Conservation (phyloP, 1,140 invertebrate genomes). For the Papilio glaucus region DNA sequence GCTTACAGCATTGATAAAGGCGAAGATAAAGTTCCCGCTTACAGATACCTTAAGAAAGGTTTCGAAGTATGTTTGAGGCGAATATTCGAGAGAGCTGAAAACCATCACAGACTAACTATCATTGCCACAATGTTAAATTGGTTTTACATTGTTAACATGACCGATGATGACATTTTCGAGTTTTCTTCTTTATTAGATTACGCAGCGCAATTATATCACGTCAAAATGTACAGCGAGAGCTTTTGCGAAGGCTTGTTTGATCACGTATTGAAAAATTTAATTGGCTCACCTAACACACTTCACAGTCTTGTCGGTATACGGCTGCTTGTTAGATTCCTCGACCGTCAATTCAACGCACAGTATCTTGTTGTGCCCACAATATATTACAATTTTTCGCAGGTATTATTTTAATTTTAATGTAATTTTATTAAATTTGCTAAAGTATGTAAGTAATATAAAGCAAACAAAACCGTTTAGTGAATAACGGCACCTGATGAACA, state of each 20-base stretch:
- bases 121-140: slow-evolving; percentile 62
- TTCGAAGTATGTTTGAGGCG: slow-evolving; percentile 68
- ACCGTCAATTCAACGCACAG: slow-evolving; percentile 79
- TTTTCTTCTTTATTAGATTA: slow-evolving; percentile 82
- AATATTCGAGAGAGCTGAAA: slow-evolving; percentile 69
- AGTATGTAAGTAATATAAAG: not conserved
- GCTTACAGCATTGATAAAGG: slow-evolving; percentile 67
- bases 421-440: not conserved
- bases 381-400: slow-evolving; percentile 79
- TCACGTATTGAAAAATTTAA: slow-evolving; percentile 74
- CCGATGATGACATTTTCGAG: slow-evolving; percentile 72
- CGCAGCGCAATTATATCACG: slow-evolving; percentile 76
- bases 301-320: slow-evolving; percentile 83
- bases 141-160: slow-evolving; percentile 60
- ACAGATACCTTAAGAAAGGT: slow-evolving; percentile 79
- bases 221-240: slow-evolving; percentile 66
- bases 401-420: slow-evolving; percentile 38
- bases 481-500: too few species aligned
- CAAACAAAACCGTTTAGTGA: too few species aligned
- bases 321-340: slow-evolving; percentile 83
- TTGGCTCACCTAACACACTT: slow-evolving; percentile 67
- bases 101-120: slow-evolving; percentile 64
- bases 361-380: slow-evolving; percentile 82
- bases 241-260: slow-evolving; percentile 76
- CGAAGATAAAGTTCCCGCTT: slow-evolving; percentile 44